Evolutionary conservation across 2,888 invertebrate genomes (phyloP).

Genomic region (Aporophyla lueneburgensis): DNA sequence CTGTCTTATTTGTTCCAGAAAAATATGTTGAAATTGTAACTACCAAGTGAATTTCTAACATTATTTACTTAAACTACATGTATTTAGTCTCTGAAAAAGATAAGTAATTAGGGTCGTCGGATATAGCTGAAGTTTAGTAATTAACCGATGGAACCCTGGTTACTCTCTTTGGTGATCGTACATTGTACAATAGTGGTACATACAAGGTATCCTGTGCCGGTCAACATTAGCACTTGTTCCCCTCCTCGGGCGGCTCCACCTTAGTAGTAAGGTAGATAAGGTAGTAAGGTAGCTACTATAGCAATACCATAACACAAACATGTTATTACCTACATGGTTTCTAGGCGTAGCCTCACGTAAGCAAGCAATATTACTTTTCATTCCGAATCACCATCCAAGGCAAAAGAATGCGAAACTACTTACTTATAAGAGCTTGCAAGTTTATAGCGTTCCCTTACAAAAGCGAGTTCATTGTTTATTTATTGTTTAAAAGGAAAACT

Average conservation of each 20-base stretch:
- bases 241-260: not conserved
- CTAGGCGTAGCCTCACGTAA: not conserved
- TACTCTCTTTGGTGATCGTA: too few species aligned
- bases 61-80: not conserved
- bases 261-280: not conserved
- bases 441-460: conserved; percentile 43
- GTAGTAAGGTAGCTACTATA: conserved; percentile 1
- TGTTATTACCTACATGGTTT: conserved; percentile 43
- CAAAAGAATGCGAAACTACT: conserved; percentile 6
- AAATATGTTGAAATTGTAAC: not conserved
- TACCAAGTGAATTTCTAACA: not conserved
- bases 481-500: conserved; percentile 71
- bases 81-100: too few species aligned
- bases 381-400: conserved; percentile 23
- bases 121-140: too few species aligned
- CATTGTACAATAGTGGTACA: not conserved
- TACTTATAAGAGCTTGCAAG: conserved; percentile 11
- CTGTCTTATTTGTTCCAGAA: not conserved
- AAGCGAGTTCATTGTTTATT: conserved; percentile 58
- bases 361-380: conserved; percentile 42
- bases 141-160: too few species aligned
- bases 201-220: not conserved
- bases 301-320: conserved; percentile 33
- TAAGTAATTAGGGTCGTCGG: too few species aligned
- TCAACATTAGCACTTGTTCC: not conserved